Conservation (phyloP, 2,888 invertebrate species). For the Clitarchus hookeri region DNA sequence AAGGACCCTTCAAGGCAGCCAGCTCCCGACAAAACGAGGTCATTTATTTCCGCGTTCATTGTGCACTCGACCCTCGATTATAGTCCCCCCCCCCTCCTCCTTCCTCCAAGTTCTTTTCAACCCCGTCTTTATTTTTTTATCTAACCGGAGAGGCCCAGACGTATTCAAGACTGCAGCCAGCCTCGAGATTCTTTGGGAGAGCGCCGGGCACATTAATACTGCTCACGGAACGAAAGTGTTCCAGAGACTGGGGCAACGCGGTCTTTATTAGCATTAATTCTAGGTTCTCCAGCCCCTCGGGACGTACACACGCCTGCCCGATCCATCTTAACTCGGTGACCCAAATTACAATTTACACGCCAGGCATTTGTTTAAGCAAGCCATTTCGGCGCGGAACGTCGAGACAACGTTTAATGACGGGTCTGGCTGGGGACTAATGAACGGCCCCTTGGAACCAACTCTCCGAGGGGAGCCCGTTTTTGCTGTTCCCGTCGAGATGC, state of each 20-base stretch:
- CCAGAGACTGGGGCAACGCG: background rate
- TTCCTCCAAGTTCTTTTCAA: background rate
- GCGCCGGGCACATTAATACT: background rate
- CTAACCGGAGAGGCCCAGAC: background rate
- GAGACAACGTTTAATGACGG: background rate
- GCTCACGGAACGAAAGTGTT: background rate
- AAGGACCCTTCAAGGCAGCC: background rate
- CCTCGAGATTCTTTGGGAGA: background rate
- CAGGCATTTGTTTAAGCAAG: background rate
- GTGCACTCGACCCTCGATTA: background rate
- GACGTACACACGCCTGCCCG: background rate
- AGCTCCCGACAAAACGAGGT: constrained; percentile 7
- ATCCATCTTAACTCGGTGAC: background rate
- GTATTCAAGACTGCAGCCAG: background rate
- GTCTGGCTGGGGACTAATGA: too few relatives aligned
- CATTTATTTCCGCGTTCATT: constrained; percentile 14
- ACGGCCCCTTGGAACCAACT: too few relatives aligned
- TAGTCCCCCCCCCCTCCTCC: too few relatives aligned
- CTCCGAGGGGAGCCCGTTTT: too few relatives aligned
- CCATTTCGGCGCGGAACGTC: background rate
- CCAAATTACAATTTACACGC: background rate
- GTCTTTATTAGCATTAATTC: constrained; percentile 1
- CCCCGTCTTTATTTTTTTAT: background rate
- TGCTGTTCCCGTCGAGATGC: too few relatives aligned
- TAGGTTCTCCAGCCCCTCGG: background rate